Evolutionary conservation across 2,797 vertebrate genomes (phyloP).

Genomic region (Myotis findleyi): DNA sequence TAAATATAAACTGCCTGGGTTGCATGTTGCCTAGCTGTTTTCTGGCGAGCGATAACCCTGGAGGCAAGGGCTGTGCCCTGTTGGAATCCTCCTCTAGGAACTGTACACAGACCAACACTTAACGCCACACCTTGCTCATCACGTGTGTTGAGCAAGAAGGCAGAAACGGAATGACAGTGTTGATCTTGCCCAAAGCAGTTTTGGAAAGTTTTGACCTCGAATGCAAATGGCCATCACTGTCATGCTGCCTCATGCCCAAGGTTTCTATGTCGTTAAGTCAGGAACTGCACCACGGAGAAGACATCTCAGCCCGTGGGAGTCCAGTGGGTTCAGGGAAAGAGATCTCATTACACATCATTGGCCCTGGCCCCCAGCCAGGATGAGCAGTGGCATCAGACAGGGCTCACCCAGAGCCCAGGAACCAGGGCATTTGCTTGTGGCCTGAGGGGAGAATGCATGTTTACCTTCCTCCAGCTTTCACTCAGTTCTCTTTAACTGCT

Average conservation of each 20-base stretch:
- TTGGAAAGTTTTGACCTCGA: neutral
- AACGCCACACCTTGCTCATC: neutral
- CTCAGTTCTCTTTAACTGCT: neutral
- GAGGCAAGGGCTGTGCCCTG: neutral
- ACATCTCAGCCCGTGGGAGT: neutral
- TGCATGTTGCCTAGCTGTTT: neutral
- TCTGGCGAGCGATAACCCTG: neutral
- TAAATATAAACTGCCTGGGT: neutral
- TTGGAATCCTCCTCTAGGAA: neutral
- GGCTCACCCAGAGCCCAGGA: neutral
- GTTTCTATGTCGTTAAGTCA: neutral
- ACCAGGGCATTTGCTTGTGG: neutral
- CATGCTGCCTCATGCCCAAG: neutral
- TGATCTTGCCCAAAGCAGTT: neutral
- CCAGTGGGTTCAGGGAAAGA: neutral
- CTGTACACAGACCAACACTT: neutral
- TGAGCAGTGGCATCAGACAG: neutral
- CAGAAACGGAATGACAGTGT: neutral
- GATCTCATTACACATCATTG: neutral
- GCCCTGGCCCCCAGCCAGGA: neutral
- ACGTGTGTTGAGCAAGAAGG: neutral
- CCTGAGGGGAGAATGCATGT: neutral
- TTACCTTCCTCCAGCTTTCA: neutral
- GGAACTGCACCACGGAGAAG: neutral
- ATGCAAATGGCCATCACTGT: neutral